Percentiles rank a stretch among this genome's conserved stretches.
These are phyloP conservation scores for Sarcophaga bullata DNA, from an alignment of 1,140 invertebrate genomes.

Conservation along the genomic window DNA sequence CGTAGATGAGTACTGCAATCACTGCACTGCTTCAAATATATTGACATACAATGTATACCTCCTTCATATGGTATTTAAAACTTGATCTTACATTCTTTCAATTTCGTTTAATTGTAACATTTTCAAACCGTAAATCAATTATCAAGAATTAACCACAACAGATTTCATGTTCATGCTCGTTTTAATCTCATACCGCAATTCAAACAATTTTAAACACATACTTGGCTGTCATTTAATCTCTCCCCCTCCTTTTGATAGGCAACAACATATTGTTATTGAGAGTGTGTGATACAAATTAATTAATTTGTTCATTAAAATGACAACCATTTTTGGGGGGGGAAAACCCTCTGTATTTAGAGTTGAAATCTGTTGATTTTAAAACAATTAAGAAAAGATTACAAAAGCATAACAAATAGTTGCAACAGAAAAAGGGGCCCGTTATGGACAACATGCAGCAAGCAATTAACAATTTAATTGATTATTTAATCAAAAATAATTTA, in stretches of 20 bases:
- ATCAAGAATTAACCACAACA: no score
- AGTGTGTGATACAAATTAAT: not conserved
- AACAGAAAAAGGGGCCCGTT: no score
- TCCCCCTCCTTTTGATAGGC: not conserved
- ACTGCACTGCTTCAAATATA: no score
- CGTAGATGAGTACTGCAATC: no score
- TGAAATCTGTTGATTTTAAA: not conserved
- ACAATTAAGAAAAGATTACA: not conserved
- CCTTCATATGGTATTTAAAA: no score
- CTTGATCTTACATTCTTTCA: no score
- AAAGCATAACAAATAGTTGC: not conserved
- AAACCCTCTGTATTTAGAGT: not conserved
- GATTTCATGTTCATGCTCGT: no score
- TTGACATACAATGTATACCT: no score
- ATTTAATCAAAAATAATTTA: not conserved
- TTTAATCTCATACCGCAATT: constrained; percentile 3
- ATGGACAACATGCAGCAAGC: not conserved
- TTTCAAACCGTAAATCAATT: no score
- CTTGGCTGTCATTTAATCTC: not conserved
- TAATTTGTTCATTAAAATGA: constrained; percentile 16
- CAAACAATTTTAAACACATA: not conserved
- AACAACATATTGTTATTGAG: not conserved
- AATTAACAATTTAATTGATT: constrained; percentile 4
- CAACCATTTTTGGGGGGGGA: constrained; percentile 3
- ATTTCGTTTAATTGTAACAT: no score